Evolutionary conservation across 2,888 invertebrate species (phyloP).

Genomic region (Eledone cirrhosa): DNA sequence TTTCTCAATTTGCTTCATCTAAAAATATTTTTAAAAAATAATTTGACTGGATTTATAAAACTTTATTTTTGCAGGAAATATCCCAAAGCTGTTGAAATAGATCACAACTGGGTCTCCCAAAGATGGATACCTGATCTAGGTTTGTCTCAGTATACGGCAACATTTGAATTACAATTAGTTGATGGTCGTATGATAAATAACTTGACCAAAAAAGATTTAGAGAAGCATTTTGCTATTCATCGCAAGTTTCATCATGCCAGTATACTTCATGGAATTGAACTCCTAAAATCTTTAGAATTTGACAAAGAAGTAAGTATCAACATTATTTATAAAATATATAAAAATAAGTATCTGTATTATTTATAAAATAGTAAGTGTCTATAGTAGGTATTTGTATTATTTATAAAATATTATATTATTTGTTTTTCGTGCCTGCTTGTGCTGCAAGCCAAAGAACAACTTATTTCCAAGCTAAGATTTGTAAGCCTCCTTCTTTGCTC

Average conservation of each 20-base stretch:
- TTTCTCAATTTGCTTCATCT: too few species aligned
- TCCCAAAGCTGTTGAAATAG: slow-evolving; percentile 85
- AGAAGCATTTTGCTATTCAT: slow-evolving; percentile 90
- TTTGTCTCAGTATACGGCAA: slow-evolving; percentile 86
- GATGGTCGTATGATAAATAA: slow-evolving; percentile 93
- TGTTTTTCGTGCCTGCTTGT: too few species aligned
- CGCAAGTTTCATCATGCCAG: slow-evolving; percentile 94
- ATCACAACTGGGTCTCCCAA: slow-evolving; percentile 92
- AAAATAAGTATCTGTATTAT: too few species aligned
- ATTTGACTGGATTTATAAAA: not conserved
- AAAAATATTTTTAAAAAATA: not conserved
- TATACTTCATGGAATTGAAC: slow-evolving; percentile 91
- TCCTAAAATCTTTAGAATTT: slow-evolving; percentile 89
- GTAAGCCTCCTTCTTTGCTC: too few species aligned
- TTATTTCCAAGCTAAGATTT: too few species aligned
- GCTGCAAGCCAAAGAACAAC: too few species aligned
- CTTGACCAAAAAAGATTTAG: slow-evolving; percentile 91
- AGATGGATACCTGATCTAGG: slow-evolving; percentile 94
- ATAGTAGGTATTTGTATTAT: too few species aligned
- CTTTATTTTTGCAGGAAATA: slow-evolving; percentile 71
- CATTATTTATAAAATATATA: too few species aligned
- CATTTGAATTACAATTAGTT: slow-evolving; percentile 87
- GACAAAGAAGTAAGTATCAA: slow-evolving; percentile 71
- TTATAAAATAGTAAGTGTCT: too few species aligned
- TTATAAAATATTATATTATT: too few species aligned